Percentiles rank a stretch among this genome's conserved stretches.
These are phyloP conservation scores for Coenonympha glycerion DNA, from an alignment of 2,888 invertebrate genomes.

Conservation along the genomic window DNA sequence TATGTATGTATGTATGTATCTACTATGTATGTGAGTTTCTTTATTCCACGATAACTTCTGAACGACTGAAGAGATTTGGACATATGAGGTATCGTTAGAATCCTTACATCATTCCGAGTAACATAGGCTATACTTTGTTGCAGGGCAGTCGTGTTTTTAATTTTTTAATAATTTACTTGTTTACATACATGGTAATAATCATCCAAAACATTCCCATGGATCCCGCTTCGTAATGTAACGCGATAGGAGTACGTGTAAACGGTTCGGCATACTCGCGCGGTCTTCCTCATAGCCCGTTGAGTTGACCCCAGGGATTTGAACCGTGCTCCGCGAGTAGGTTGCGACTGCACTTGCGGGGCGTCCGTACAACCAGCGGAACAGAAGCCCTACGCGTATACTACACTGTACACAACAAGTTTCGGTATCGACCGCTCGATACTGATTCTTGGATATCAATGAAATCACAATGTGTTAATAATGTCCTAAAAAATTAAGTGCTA, in stretches of 20 bases:
- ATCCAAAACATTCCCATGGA: not conserved
- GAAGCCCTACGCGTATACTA: slow-evolving; percentile 44
- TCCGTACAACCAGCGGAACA: slow-evolving; percentile 46
- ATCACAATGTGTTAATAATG: too few species aligned
- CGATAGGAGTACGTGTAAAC: slow-evolving; percentile 16
- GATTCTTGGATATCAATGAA: slow-evolving; percentile 17
- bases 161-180: too few species aligned
- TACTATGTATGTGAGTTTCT: too few species aligned
- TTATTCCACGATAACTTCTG: too few species aligned
- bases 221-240: not conserved
- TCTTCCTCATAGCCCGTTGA: slow-evolving; percentile 32
- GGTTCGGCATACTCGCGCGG: slow-evolving; percentile 13
- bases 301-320: slow-evolving; percentile 44
- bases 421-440: slow-evolving; percentile 44
- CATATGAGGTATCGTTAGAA: too few species aligned
- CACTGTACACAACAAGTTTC: slow-evolving; percentile 41
- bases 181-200: too few species aligned
- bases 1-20: too few species aligned
- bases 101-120: too few species aligned
- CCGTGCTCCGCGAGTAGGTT: slow-evolving; percentile 37
- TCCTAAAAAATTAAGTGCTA: too few species aligned
- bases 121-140: too few species aligned
- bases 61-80: too few species aligned
- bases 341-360: slow-evolving; percentile 50
- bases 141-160: too few species aligned